Evolutionary conservation across 2,797 vertebrate genomes (phyloP).

Genomic region (Aselliscus stoliczkanus): DNA sequence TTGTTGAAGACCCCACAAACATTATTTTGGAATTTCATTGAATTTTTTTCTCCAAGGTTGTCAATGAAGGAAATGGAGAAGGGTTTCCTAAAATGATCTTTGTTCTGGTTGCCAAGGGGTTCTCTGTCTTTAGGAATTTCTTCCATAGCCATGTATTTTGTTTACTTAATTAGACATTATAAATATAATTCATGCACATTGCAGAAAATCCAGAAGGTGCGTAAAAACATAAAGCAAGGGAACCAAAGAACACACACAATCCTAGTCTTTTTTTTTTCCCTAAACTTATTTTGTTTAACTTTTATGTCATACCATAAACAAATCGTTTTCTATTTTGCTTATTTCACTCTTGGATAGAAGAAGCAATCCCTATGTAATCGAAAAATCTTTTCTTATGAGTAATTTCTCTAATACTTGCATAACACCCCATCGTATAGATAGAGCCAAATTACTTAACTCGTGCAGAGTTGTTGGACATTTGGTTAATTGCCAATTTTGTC

Average conservation of each 20-base stretch:
- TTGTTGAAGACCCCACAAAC: background rate
- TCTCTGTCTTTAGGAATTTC: background rate
- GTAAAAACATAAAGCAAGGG: background rate
- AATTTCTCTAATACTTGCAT: background rate
- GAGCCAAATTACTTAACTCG: background rate
- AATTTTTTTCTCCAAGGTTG: background rate
- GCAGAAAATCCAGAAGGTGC: background rate
- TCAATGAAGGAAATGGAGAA: background rate
- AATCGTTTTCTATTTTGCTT: background rate
- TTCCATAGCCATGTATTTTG: background rate
- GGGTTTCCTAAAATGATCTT: background rate
- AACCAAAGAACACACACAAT: background rate
- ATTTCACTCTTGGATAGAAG: background rate
- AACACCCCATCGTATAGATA: background rate
- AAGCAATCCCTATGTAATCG: background rate
- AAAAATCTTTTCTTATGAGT: background rate
- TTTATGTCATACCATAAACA: background rate
- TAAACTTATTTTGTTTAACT: background rate
- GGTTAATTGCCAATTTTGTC: background rate
- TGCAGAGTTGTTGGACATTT: background rate
- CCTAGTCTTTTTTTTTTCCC: background rate
- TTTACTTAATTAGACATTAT: background rate
- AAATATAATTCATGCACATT: background rate
- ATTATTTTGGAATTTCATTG: background rate
- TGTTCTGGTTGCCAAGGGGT: background rate